A percentile compares a stretch with the other conserved stretches of the same genome.
These are phyloP conservation scores for Apostichopus leukothele DNA, from an alignment of 53 echinoderm and acorn worm species.

Conservation along the genomic window DNA sequence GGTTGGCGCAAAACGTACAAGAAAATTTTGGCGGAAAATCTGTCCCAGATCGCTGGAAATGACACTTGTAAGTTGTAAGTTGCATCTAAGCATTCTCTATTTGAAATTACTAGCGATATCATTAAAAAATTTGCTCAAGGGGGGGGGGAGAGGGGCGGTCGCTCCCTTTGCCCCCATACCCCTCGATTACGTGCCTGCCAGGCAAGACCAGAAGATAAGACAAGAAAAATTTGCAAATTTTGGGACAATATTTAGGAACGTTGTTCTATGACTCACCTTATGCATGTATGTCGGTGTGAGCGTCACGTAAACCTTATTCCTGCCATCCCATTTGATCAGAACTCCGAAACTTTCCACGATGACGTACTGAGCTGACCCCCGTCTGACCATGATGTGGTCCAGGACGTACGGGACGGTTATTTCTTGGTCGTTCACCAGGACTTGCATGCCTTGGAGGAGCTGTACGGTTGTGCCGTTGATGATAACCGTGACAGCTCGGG, in stretches of 20 bases:
- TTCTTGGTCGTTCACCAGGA: slow-evolving; percentile 64
- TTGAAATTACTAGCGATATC: too few species aligned
- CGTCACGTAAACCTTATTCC: slow-evolving; percentile 73
- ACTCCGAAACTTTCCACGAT: slow-evolving; percentile 75
- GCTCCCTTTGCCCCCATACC: too few species aligned
- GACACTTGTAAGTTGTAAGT: too few species aligned
- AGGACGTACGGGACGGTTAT: slow-evolving; percentile 65
- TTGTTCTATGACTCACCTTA: slow-evolving; percentile 55
- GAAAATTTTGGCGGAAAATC: too few species aligned
- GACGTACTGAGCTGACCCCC: slow-evolving; percentile 75
- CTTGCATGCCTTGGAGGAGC: slow-evolving; percentile 58
- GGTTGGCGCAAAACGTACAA: too few species aligned
- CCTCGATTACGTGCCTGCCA: too few species aligned
- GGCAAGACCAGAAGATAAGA: too few species aligned
- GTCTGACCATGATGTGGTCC: slow-evolving; percentile 63
- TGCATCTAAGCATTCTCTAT: too few species aligned
- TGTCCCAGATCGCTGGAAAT: too few species aligned
- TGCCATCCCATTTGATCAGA: slow-evolving; percentile 83
- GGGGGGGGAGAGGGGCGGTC: too few species aligned
- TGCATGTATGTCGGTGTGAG: slow-evolving; percentile 71
- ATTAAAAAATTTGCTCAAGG: too few species aligned
- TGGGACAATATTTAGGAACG: background rate
- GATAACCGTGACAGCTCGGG: slow-evolving; percentile 60
- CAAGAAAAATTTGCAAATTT: too few species aligned
- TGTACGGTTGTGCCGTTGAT: slow-evolving; percentile 69